phyloP scores from a whole-genome alignment of 1,140 invertebrate genomes.

The Stegodyphus dumicola region DNA sequence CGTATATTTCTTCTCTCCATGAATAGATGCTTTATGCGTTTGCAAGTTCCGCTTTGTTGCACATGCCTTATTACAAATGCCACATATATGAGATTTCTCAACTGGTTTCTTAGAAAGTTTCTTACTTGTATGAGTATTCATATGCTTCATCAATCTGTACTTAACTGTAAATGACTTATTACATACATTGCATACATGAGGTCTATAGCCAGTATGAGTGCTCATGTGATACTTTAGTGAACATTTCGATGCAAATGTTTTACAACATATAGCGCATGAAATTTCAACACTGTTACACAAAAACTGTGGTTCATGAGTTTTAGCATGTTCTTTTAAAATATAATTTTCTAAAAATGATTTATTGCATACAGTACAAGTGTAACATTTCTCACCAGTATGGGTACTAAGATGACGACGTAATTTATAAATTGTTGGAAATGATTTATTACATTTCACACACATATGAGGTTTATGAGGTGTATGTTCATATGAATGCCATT shows the following conservation, averaged over 20 bases:
- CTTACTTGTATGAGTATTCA: neutral
- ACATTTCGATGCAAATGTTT: conserved; percentile 32
- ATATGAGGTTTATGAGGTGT: conserved; percentile 31
- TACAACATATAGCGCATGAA: conserved; percentile 16
- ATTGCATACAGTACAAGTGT: conserved; percentile 31
- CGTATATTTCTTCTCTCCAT: too few species aligned
- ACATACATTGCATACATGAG: conserved; percentile 25
- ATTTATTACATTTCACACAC: conserved; percentile 16
- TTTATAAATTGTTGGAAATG: conserved; percentile 25
- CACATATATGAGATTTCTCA: too few species aligned
- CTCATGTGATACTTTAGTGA: conserved; percentile 15
- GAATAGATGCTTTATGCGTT: too few species aligned
- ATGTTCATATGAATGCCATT: conserved; percentile 34
- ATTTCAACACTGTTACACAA: conserved; percentile 25
- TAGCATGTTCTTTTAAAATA: conserved; percentile 38
- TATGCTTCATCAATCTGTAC: neutral
- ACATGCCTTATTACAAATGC: too few species aligned
- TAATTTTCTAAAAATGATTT: conserved; percentile 34
- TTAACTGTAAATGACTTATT: neutral
- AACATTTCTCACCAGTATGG: conserved; percentile 48
- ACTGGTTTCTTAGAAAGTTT: too few species aligned
- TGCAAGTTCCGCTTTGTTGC: too few species aligned
- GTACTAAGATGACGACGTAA: conserved; percentile 33
- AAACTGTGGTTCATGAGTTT: neutral
- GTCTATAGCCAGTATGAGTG: neutral